Percentiles rank a stretch among this genome's conserved stretches.
Evolutionary conservation across 2,113 vertebrate genomes (phyloP).

Genomic region (Thryonomys swinderianus): DNA sequence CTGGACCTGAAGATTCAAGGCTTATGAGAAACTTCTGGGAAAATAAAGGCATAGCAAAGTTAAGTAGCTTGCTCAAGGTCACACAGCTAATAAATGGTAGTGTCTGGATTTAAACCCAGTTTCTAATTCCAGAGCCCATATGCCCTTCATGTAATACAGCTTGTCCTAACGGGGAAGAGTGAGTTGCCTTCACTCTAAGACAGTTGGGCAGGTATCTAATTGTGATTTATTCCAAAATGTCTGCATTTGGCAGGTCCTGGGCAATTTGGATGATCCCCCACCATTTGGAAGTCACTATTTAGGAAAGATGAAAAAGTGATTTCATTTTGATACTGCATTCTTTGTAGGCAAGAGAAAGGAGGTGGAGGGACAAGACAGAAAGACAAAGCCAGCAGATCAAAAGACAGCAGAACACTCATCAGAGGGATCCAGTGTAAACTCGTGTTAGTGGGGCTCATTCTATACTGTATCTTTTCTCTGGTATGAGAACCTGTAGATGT

Average conservation of each 20-base stretch:
- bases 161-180: background rate
- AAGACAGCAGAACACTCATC: background rate
- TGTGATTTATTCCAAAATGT: background rate
- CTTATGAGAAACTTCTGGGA: background rate
- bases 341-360: slow-evolving; percentile 34
- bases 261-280: background rate
- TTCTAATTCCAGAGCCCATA: background rate
- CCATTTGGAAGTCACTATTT: background rate
- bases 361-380: background rate
- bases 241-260: background rate
- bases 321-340: background rate
- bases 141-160: background rate
- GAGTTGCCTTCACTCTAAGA: background rate
- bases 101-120: background rate
- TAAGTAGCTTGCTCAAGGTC: background rate
- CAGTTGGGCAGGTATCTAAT: background rate
- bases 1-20: slow-evolving; percentile 36
- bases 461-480: background rate
- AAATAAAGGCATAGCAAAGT: background rate
- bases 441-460: background rate
- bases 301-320: background rate
- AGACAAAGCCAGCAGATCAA: background rate
- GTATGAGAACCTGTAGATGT: no score
- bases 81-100: slow-evolving; percentile 1
- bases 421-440: background rate